phyloP scores from a whole-genome alignment of 2,797 vertebrate species.

The Kryptopterus vitreolus region DNA sequence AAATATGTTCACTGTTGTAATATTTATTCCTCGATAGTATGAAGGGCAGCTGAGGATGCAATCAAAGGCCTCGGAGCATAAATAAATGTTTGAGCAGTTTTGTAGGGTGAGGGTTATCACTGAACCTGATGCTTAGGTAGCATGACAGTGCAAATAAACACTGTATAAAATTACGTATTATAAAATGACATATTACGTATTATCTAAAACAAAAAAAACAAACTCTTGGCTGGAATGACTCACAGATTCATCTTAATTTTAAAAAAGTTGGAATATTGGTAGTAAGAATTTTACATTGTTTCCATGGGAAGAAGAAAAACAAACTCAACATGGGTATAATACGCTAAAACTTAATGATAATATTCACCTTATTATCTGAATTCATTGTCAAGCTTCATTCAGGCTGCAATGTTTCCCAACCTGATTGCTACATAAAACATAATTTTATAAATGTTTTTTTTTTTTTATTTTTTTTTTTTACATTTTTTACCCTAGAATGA shows the following conservation, averaged over 20 bases:
- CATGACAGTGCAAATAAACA: constrained; percentile 1
- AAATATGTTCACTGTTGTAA: background rate
- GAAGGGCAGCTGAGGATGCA: background rate
- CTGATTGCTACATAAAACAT: too few species aligned
- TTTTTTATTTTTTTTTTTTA: too few species aligned
- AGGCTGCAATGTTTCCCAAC: background rate
- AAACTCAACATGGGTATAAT: background rate
- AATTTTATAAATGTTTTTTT: too few species aligned
- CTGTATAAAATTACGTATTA: too few species aligned
- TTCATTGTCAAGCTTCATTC: background rate
- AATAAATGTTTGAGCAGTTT: background rate
- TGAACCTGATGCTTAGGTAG: background rate
- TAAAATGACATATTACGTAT: too few species aligned
- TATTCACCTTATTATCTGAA: background rate
- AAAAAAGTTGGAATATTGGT: too few species aligned
- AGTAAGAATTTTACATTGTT: background rate
- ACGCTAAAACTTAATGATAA: background rate
- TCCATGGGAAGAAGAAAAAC: background rate
- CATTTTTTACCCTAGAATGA: too few species aligned
- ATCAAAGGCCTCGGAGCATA: background rate
- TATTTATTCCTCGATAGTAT: background rate
- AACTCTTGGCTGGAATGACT: background rate
- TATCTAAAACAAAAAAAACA: background rate
- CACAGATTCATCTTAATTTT: background rate
- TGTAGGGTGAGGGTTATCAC: background rate